Base-by-base conservation (phyloP, 37 sponge, comb jelly and placozoan species). In the Petrosia ficiformis region DNA sequence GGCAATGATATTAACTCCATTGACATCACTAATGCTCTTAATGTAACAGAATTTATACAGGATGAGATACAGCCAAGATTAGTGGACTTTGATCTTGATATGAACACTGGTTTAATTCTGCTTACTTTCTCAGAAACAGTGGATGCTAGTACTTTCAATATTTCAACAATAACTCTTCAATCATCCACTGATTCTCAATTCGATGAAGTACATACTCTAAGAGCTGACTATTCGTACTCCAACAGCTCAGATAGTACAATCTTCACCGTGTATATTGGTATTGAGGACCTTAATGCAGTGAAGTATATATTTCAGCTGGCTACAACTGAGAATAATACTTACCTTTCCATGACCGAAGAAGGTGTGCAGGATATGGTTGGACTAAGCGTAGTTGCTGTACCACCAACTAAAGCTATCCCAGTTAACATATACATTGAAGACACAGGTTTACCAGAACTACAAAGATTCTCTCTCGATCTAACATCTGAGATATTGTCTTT, bases 91-190 rank as follows among this genome's bases (percentile, higher is more conserved):
- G 66, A 71, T 42, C 65, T 95, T 4, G 89, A 95, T 44, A 67
- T 92, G 69, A 61, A 95, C 59, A 44, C 72, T 43, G 89, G 93
- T 26, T 61, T 76, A 21, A 72, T 95, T 54, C 54, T 65, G 2
- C 68, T 95, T 43, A 82, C 82, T 4, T 95, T 91, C 77, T 85
- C 92, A 29, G 95, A 95, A 57, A 95, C 93, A n/a, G 91, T 95
- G 1, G 60, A 72, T 37, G 81, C 65, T 19, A 29, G 43, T 1
- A 80, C 87, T 35, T 69, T 95, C 10, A 82, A 95, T 44, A 58
- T 92, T 16, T 83, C 89, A 41, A 44, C 78, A 21, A 57, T 91
- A 16, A 89, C 89, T 22, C 29, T 95, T 32, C 83, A 84, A n/a
- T 75, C 83, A 10, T n/a, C 25, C 2, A 65, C 31, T 44, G 68